Conservation (phyloP, 2,888 invertebrate species). For the Hemithea aestivaria region DNA sequence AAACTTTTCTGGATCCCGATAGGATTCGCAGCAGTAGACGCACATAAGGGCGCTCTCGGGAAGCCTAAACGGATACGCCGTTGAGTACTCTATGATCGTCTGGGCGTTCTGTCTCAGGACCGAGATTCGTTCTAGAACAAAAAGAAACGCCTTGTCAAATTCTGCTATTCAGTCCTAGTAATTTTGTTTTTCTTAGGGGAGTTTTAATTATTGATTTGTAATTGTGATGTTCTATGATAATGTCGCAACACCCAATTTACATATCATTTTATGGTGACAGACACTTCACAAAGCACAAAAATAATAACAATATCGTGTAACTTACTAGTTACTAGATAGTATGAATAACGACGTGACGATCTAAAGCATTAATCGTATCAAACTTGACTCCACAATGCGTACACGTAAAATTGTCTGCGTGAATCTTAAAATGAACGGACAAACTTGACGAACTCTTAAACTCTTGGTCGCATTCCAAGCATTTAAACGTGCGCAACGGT, state of each 20-base stretch:
- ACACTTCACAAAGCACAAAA: too few species aligned
- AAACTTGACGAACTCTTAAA: conserved; percentile 42
- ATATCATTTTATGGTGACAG: too few species aligned
- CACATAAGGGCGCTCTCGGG: conserved; percentile 43
- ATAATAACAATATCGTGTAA: too few species aligned
- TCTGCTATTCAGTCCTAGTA: too few species aligned
- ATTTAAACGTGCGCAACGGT: conserved; percentile 43
- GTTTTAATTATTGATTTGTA: too few species aligned
- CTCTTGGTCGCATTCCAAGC: conserved; percentile 43
- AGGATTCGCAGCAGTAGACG: conserved; percentile 43
- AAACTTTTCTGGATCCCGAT: conserved; percentile 35
- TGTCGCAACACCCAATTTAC: too few species aligned
- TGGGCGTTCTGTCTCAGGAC: conserved; percentile 43
- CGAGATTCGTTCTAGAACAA: conserved; percentile 46
- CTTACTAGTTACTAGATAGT: too few species aligned
- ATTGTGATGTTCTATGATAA: too few species aligned
- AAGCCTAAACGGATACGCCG: conserved; percentile 50
- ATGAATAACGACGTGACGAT: conserved; percentile 66
- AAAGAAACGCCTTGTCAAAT: too few species aligned
- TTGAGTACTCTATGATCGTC: conserved; percentile 41
- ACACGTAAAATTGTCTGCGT: conserved; percentile 44
- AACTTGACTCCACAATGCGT: conserved; percentile 58
- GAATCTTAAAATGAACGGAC: conserved; percentile 45
- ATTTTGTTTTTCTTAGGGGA: too few species aligned
- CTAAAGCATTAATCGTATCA: conserved; percentile 57